Evolutionary conservation across 64 coral and sea anemone species (phyloP).

Genomic region (Pachyseris speciosa): DNA sequence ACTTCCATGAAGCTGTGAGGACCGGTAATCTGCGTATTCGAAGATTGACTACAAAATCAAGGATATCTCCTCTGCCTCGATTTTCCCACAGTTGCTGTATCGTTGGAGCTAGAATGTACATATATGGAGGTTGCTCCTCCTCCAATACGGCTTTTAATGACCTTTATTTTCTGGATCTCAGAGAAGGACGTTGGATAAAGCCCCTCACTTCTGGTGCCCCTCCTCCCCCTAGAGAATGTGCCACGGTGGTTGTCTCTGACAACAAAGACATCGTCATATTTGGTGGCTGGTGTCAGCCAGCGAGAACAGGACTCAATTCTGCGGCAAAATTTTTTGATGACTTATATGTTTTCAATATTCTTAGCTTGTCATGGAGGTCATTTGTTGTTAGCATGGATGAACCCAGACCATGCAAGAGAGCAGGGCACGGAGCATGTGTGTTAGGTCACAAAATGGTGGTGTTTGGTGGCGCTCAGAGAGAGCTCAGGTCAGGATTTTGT

Average conservation of each 20-base stretch:
- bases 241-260: constrained; percentile 73
- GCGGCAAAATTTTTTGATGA: constrained; percentile 89
- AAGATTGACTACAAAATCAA: constrained; percentile 55
- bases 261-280: constrained; percentile 79
- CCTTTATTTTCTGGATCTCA: constrained; percentile 79
- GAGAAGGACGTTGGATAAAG: constrained; percentile 79
- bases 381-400: not conserved
- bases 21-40: constrained; percentile 70
- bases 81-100: constrained; percentile 92
- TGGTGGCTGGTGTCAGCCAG: constrained; percentile 96
- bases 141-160: constrained; percentile 99
- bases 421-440: constrained; percentile 90
- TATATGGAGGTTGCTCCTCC: constrained; percentile 94
- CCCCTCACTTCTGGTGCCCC: constrained; percentile 59
- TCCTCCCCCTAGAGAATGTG: constrained; percentile 93
- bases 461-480: constrained; percentile 97
- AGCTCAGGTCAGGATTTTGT: constrained; percentile 75
- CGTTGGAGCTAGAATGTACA: constrained; percentile 69
- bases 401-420: constrained; percentile 79
- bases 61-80: constrained; percentile 76
- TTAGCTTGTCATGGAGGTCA: constrained; percentile 66
- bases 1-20: constrained; percentile 75
- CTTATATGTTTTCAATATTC: constrained; percentile 65
- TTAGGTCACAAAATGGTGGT: constrained; percentile 86
- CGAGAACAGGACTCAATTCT: constrained; percentile 68